Conservation (phyloP, 2,113 vertebrate species). For the Tachysurus fulvidraco region DNA sequence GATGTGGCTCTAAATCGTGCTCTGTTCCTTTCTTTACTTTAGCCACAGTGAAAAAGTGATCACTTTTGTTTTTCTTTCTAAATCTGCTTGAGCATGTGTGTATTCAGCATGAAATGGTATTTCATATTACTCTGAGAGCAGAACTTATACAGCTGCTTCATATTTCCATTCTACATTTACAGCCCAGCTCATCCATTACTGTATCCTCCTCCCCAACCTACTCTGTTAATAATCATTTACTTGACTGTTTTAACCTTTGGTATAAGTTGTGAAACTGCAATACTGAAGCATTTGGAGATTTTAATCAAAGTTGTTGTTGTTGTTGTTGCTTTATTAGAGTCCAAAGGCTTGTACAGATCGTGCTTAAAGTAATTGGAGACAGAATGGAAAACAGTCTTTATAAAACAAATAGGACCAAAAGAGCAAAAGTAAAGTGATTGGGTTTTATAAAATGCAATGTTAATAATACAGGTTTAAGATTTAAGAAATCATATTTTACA, state of each 20-base stretch:
- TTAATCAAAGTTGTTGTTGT: constrained; percentile 41
- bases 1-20: not conserved
- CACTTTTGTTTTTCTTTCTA: constrained; percentile 47
- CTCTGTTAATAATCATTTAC: not conserved
- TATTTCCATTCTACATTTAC: constrained; percentile 66
- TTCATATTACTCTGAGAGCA: constrained; percentile 58
- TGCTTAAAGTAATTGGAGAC: not conserved
- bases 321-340: constrained; percentile 36
- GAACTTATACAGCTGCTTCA: constrained; percentile 63
- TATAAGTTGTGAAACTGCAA: not conserved
- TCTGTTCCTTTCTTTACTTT: constrained; percentile 21
- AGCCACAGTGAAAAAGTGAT: constrained; percentile 43
- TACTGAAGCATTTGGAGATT: constrained; percentile 31
- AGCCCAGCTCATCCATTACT: constrained; percentile 46
- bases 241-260: not conserved
- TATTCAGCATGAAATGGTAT: constrained; percentile 55
- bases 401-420: not conserved
- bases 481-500: not conserved
- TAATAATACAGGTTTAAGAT: no score
- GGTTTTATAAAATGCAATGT: not conserved
- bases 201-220: constrained; percentile 27
- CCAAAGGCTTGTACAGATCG: not conserved
- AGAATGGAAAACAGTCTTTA: constrained; percentile 25
- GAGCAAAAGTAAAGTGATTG: not conserved
- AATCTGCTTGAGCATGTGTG: constrained; percentile 57